Evolutionary conservation across 2,888 invertebrate genomes (phyloP).

Genomic region (Spilosoma lubricipeda): DNA sequence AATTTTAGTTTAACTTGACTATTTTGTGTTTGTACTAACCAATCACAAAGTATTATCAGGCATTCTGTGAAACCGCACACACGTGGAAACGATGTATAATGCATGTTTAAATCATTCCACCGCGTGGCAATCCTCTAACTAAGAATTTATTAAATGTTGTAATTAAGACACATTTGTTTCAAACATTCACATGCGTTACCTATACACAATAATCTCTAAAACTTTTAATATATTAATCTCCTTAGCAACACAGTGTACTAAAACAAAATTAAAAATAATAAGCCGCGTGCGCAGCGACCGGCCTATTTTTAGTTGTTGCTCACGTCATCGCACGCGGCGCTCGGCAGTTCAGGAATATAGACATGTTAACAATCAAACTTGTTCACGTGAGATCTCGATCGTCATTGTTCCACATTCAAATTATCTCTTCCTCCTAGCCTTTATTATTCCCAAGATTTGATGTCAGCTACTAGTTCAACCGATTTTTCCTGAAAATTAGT

Average conservation of each 20-base stretch:
- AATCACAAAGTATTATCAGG: too few species aligned
- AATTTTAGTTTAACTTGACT: too few species aligned
- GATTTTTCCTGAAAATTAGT: too few species aligned
- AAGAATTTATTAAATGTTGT: not conserved
- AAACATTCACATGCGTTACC: not conserved
- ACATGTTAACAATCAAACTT: not conserved
- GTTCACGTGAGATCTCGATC: not conserved
- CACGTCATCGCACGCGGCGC: conserved; percentile 10
- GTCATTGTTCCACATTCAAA: not conserved
- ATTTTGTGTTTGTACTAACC: too few species aligned
- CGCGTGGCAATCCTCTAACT: not conserved
- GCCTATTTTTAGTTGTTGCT: conserved; percentile 36
- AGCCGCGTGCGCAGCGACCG: conserved; percentile 28
- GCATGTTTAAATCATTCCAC: not conserved
- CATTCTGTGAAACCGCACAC: too few species aligned
- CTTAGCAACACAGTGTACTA: conserved; percentile 37
- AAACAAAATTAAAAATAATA: conserved; percentile 41
- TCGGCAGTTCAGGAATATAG: not conserved
- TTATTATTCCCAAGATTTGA: too few species aligned
- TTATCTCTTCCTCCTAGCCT: too few species aligned
- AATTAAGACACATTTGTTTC: not conserved
- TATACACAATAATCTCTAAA: not conserved
- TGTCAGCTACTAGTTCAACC: too few species aligned
- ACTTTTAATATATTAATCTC: not conserved
- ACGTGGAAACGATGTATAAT: too few species aligned